These are phyloP conservation scores for Cactoblastis cactorum DNA, from an alignment of 2,888 invertebrate species.

Conservation along the genomic window DNA sequence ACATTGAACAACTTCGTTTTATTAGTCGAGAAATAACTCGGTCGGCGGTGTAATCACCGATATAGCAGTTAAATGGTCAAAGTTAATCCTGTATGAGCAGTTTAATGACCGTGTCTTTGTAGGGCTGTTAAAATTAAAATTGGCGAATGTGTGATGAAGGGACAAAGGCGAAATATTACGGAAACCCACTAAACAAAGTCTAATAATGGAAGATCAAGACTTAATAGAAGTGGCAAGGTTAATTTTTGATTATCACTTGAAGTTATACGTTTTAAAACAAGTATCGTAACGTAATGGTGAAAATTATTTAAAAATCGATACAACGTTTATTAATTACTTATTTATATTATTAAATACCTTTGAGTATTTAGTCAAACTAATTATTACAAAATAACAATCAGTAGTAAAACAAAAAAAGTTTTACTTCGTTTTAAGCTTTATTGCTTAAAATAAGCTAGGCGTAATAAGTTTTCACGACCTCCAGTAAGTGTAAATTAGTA, in stretches of 20 bases:
- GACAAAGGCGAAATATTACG: slow-evolving; percentile 29
- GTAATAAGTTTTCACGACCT: too few relatives aligned
- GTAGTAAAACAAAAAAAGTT: too few relatives aligned
- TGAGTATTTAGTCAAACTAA: too few relatives aligned
- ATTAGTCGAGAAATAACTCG: slow-evolving; percentile 39
- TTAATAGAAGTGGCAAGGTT: neutral
- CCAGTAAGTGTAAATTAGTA: too few relatives aligned
- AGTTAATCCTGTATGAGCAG: slow-evolving; percentile 31
- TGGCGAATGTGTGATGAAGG: slow-evolving; percentile 26
- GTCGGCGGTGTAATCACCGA: slow-evolving; percentile 43
- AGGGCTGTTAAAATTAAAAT: slow-evolving; percentile 30
- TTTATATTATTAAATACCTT: too few relatives aligned
- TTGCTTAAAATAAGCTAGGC: too few relatives aligned
- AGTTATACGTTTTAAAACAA: neutral
- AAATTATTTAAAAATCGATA: too few relatives aligned
- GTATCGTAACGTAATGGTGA: neutral
- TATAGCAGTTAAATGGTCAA: slow-evolving; percentile 44
- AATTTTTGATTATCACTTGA: neutral
- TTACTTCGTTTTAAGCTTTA: too few relatives aligned
- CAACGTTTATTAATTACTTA: too few relatives aligned
- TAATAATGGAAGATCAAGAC: neutral
- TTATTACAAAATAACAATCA: too few relatives aligned
- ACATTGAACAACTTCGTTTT: slow-evolving; percentile 25
- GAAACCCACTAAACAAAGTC: neutral
- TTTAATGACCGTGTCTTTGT: slow-evolving; percentile 29